phyloP scores from a whole-genome alignment of 1,140 invertebrate genomes.

The Batillaria attramentaria region DNA sequence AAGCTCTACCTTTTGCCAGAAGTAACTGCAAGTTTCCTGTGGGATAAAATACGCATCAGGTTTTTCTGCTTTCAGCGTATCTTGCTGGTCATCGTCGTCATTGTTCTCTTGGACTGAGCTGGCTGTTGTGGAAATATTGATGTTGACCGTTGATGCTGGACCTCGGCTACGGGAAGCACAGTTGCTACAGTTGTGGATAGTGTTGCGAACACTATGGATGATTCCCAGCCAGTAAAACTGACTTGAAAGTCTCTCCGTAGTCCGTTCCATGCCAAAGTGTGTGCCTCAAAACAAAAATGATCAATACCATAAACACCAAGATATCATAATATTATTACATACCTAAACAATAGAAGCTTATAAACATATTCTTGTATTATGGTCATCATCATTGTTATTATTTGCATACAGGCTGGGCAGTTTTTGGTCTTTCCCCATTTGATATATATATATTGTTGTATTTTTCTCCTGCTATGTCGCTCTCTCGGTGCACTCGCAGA shows the following conservation, averaged over 20 bases:
- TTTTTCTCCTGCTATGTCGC: too few species aligned
- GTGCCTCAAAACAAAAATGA: constrained; percentile 28
- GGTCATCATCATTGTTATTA: too few species aligned
- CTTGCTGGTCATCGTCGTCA: neutral
- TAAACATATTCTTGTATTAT: too few species aligned
- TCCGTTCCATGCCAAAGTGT: constrained; percentile 38
- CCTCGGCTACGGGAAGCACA: constrained; percentile 16
- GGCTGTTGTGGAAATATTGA: neutral
- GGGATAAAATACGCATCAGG: constrained; percentile 4
- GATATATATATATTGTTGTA: too few species aligned
- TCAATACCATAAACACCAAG: too few species aligned
- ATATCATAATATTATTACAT: too few species aligned
- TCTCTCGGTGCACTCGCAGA: too few species aligned
- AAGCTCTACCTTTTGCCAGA: constrained; percentile 41
- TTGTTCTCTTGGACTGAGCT: neutral
- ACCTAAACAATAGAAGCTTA: too few species aligned
- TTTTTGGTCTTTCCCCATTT: too few species aligned
- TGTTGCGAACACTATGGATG: constrained; percentile 26
- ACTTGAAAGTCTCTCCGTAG: constrained; percentile 3
- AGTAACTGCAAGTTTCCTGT: constrained; percentile 28
- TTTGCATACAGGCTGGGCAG: too few species aligned
- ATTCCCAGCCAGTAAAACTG: constrained; percentile 39
- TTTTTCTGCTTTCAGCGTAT: constrained; percentile 7
- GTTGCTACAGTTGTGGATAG: constrained; percentile 22
- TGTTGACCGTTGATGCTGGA: neutral